Conservation (phyloP, 37 sponge, comb jelly and placozoan genomes). For the Theonella swinhoei region DNA sequence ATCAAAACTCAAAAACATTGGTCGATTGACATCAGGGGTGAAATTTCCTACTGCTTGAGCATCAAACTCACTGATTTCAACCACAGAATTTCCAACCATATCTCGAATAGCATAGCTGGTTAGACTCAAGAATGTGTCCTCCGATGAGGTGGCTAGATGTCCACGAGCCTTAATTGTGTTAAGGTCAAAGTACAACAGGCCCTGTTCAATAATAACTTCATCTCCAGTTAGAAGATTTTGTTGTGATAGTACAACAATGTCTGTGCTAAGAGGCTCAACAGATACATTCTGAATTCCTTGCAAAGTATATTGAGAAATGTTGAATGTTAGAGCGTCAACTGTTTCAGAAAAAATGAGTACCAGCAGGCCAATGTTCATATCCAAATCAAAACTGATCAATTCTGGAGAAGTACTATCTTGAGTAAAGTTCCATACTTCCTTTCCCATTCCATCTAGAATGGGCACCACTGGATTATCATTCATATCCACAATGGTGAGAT, state of each 20-base stretch:
- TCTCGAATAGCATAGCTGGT: slow-evolving; percentile 66
- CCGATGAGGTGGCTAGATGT: slow-evolving; percentile 58
- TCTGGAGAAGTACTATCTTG: slow-evolving; percentile 80
- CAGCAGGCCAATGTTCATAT: slow-evolving; percentile 70
- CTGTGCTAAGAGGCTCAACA: background rate
- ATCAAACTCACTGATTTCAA: slow-evolving; percentile 29
- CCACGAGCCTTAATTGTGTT: slow-evolving; percentile 76
- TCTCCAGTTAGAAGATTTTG: slow-evolving; percentile 65
- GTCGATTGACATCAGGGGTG: slow-evolving; percentile 57
- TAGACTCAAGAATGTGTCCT: slow-evolving; percentile 71
- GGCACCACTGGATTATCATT: slow-evolving; percentile 70
- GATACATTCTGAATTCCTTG: slow-evolving; percentile 48
- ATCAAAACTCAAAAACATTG: slow-evolving; percentile 60
- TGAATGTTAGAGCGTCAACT: slow-evolving; percentile 77
- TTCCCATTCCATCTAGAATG: slow-evolving; percentile 37
- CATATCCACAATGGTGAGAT: slow-evolving; percentile 78
- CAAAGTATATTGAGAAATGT: slow-evolving; percentile 63
- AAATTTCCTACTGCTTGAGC: slow-evolving; percentile 47
- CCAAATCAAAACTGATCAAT: slow-evolving; percentile 65
- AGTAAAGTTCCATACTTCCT: slow-evolving; percentile 59
- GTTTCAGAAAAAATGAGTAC: slow-evolving; percentile 84
- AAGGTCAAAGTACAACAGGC: slow-evolving; percentile 59
- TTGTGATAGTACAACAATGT: slow-evolving; percentile 56
- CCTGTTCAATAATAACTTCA: slow-evolving; percentile 54
- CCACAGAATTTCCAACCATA: slow-evolving; percentile 78